Base-by-base conservation (phyloP, 92 coral and sea anemone genomes). In the Plumapathes pennacea region DNA sequence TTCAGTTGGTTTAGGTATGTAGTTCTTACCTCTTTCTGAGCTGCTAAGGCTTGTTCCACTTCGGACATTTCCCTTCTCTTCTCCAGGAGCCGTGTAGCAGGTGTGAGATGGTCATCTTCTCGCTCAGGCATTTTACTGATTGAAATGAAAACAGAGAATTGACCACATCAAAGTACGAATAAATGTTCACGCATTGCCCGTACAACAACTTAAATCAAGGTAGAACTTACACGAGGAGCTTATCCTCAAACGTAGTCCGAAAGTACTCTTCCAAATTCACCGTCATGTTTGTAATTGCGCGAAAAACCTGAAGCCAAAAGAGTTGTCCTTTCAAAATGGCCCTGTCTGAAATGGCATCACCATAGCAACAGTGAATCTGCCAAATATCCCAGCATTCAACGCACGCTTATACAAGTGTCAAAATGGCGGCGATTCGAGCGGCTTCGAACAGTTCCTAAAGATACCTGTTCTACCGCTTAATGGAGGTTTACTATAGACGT, bases 21-120 rank as follows among this genome's bases (percentile, higher is more conserved):
- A n/a, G n/a, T n/a, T 23, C 75, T 34, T 30, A 81, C 98, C 88
- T 92, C 98, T 77, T 92, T 92, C 55, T 92, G 98, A 18, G 98
- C 98, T 10, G 86, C 89, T 29, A 92, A 60, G 53, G 98, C 96
- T 78, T 92, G 98, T 67, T 92, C 98, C 10, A 92, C 96, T 38
- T 92, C 98, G 3, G 96, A 88, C 98, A 92, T 92, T 62, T 92
- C 98, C 54, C 98, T 67, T 20, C 98, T 86, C 76, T 92, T 92
- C 66, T 92, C 98, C 41, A 92, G 85, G 12, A 92, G 85, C 21
- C 98, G 81, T 69, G 98, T 92, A 32, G 98, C 98, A 3, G 98
- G 98, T 25, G 98, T 92, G 44, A 92, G 90, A 40, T 88, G 92
- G 49, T 92, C 98, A 32, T 92, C 98, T 64, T 92, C 98, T 21